phyloP scores from a whole-genome alignment of 2,888 invertebrate species.

The Cantharis rustica region DNA sequence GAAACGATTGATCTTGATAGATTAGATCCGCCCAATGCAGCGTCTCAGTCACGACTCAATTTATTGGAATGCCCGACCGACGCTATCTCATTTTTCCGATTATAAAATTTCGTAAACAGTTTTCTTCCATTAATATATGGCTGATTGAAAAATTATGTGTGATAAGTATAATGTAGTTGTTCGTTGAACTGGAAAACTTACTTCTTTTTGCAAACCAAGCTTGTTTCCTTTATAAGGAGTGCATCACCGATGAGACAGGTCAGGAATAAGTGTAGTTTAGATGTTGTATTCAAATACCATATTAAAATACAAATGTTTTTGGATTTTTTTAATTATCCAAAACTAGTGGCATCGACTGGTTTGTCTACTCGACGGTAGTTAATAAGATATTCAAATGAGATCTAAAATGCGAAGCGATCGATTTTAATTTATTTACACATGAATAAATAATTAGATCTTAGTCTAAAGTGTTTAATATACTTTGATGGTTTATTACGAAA shows the following conservation, averaged over 20 bases:
- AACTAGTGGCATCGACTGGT: neutral
- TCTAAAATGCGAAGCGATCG: neutral
- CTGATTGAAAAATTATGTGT: neutral
- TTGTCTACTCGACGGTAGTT: neutral
- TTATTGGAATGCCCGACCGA: neutral
- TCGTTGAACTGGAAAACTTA: neutral
- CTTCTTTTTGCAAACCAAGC: neutral
- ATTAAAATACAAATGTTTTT: neutral
- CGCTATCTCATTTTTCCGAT: neutral
- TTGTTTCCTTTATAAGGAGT: neutral
- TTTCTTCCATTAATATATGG: neutral
- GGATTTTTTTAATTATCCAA: neutral
- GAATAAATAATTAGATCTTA: conserved; percentile 1
- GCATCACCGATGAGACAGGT: neutral
- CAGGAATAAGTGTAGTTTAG: neutral
- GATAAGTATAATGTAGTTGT: neutral
- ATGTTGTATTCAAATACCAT: neutral
- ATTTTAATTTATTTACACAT: neutral
- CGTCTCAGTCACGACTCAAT: neutral
- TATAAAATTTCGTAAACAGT: neutral
- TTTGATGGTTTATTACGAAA: neutral
- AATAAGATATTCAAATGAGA: neutral
- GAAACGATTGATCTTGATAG: neutral
- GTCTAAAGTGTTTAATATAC: neutral
- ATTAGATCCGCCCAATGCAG: conserved; percentile 4